These are phyloP conservation scores for Ephialtes manifestator DNA, from an alignment of 2,888 invertebrate genomes.

Conservation along the genomic window DNA sequence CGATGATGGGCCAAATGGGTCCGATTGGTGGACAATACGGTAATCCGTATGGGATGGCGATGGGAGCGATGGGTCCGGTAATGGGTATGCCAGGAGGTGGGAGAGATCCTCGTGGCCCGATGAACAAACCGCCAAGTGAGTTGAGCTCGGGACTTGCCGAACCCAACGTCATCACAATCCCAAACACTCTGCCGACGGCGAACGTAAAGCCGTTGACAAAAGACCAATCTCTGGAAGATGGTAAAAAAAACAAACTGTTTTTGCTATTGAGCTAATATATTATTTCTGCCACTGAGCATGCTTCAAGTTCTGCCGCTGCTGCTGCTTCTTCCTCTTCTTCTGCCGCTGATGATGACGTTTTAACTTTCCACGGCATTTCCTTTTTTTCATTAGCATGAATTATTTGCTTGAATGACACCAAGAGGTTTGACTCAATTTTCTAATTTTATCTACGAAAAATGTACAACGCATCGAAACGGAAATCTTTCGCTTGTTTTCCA, in stretches of 20 bases:
- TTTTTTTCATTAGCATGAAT: conserved; percentile 33
- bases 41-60: conserved; percentile 86
- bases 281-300: conserved; percentile 86
- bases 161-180: conserved; percentile 83
- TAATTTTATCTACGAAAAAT: neutral
- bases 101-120: conserved; percentile 84
- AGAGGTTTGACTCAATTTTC: conserved; percentile 34
- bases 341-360: neutral
- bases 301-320: conserved; percentile 79
- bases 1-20: conserved; percentile 89
- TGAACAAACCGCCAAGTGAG: conserved; percentile 90
- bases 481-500: neutral
- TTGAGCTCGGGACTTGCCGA: conserved; percentile 87
- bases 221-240: conserved; percentile 86
- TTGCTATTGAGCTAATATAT: conserved; percentile 83
- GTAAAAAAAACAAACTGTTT: conserved; percentile 82
- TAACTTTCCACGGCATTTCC: neutral
- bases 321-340: conserved; percentile 64
- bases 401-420: conserved; percentile 41
- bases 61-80: conserved; percentile 87
- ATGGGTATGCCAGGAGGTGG: conserved; percentile 84
- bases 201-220: conserved; percentile 84
- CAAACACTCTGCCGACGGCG: conserved; percentile 83
- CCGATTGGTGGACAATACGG: conserved; percentile 86
- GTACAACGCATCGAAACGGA: neutral